Evolutionary conservation across 92 coral and sea anemone genomes (phyloP), one percentile per base, ranked within the genome.

Genomic region (Paragorgia papillata): DNA sequence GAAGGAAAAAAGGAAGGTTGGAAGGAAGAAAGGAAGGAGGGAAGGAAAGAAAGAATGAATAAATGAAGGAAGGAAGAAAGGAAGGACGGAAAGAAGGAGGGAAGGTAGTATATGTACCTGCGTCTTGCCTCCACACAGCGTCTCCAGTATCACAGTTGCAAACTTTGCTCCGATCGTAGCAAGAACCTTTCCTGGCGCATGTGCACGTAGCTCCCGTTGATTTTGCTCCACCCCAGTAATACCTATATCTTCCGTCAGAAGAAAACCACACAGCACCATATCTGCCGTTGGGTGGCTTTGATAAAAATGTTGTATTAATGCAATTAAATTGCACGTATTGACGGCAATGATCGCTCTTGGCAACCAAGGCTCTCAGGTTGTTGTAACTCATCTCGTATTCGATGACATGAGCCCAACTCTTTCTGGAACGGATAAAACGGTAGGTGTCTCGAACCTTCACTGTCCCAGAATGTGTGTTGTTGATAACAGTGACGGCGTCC

Each of bases 141-240:
- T 88, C 94, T 9, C 90, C 92, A 44, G 86, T 85, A 62, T 94
- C 97, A 61, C 97, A 94, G 65, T 94, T 94, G 69, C 97, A 94
- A 58, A 51, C 83, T 74, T 94, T 94, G 13, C 58, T 56, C 3
- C 82, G 85, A 35, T 91, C 86, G 37, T 54, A 86, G 76, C 97
- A 94, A 27, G 90, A 79, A 15, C 88, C 71, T 17, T 75, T 82
- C 51, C 81, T 78, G 28, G 91, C 96, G 64, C 97, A 94, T 37
- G 97, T 90, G 78, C 97, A 94, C 25, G 75, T 88, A 22, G 76
- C 34, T n/a, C 85, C 82, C 1, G 85, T 83, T 15, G 73, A 20
- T 10, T 88, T 84, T 1, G 94, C 94, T 3, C 97, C 97, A 18
- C 97, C 97, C 97, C 97, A 94, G 82, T 88, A 88, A 56, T 82